phyloP scores from a whole-genome alignment of 1,140 invertebrate species.

The Rhyzopertha dominica region DNA sequence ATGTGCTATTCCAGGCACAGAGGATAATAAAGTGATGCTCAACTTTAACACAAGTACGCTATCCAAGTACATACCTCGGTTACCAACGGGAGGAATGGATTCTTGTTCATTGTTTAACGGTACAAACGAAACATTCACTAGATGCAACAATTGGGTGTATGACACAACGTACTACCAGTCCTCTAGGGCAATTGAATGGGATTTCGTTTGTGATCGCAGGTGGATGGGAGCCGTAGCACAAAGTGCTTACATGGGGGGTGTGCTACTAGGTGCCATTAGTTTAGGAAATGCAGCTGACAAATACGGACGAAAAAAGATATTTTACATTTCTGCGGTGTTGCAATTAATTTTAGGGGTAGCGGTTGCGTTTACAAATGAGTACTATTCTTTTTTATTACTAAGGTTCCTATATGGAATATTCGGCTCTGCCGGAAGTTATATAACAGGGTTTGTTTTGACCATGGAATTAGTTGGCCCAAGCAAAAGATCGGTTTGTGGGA shows the following conservation, averaged over 20 bases:
- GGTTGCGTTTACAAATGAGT: constrained; percentile 71
- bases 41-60: constrained; percentile 49
- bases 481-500: constrained; percentile 75
- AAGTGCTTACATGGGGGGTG: constrained; percentile 83
- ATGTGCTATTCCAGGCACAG: constrained; percentile 58
- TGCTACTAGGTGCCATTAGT: constrained; percentile 76
- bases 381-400: constrained; percentile 63
- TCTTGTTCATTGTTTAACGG: constrained; percentile 53
- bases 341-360: constrained; percentile 66
- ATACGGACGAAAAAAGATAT: constrained; percentile 75
- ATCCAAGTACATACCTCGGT: constrained; percentile 51
- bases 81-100: constrained; percentile 48
- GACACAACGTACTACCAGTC: constrained; percentile 65
- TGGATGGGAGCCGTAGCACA: constrained; percentile 80
- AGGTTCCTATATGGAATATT: constrained; percentile 74
- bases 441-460: constrained; percentile 77
- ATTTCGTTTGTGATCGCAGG: constrained; percentile 74
- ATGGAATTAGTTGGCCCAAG: constrained; percentile 83
- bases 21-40: constrained; percentile 48
- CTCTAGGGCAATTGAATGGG: constrained; percentile 73
- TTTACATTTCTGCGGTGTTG: constrained; percentile 66
- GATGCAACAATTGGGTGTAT: constrained; percentile 64
- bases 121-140: constrained; percentile 44
- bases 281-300: constrained; percentile 85
- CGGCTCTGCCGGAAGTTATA: constrained; percentile 77